phyloP scores from a whole-genome alignment of 2,113 vertebrate species.

The Apaloderma vittatum region DNA sequence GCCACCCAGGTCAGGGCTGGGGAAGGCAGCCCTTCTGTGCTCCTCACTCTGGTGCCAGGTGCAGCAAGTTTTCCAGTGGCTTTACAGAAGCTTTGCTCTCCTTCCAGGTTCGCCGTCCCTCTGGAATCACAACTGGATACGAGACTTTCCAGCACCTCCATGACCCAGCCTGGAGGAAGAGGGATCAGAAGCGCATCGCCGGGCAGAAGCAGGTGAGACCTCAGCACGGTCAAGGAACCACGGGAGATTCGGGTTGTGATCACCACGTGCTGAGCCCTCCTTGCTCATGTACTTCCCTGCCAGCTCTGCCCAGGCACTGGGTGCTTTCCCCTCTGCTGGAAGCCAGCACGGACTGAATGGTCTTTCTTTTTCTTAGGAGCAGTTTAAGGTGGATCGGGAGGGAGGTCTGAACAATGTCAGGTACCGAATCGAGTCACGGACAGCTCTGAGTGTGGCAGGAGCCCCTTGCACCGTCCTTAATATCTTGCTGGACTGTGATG shows the following conservation, averaged over 20 bases:
- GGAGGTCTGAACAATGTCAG: constrained; percentile 91
- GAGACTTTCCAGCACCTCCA: constrained; percentile 95
- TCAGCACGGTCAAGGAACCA: background rate
- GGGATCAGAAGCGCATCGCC: constrained; percentile 94
- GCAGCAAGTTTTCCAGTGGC: background rate
- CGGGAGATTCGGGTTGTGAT: rapidly evolving
- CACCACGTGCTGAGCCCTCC: background rate
- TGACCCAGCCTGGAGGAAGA: constrained; percentile 95
- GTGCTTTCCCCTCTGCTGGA: background rate
- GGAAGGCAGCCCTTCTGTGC: background rate
- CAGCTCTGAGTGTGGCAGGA: constrained; percentile 86
- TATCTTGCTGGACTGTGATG: constrained; percentile 89
- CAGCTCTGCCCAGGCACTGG: background rate
- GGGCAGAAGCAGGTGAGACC: constrained; percentile 93
- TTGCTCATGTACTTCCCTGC: background rate
- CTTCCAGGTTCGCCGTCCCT: constrained; percentile 90
- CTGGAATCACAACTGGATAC: constrained; percentile 91
- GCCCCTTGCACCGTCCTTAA: constrained; percentile 92
- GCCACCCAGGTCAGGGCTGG: background rate
- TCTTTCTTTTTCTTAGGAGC: constrained; percentile 82
- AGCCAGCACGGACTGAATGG: background rate
- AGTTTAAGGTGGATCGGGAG: constrained; percentile 94
- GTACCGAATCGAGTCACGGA: constrained; percentile 89
- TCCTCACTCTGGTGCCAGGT: background rate
- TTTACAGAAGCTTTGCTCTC: background rate